phyloP scores from a whole-genome alignment of 2,888 invertebrate genomes.

The Tenthredo scrophulariae region DNA sequence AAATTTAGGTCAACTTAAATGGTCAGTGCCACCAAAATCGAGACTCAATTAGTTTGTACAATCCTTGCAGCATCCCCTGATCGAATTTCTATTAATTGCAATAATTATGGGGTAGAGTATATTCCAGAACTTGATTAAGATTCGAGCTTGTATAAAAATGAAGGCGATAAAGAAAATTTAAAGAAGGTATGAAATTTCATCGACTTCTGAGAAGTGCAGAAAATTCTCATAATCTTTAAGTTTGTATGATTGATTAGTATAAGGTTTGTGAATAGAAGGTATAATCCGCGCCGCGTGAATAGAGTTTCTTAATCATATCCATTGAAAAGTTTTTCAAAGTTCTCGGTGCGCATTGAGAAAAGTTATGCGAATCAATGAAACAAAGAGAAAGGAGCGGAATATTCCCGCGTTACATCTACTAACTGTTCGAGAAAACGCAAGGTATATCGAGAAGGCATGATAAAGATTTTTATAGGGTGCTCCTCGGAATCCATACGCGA shows the following conservation, averaged over 20 bases:
- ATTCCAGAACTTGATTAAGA: not conserved
- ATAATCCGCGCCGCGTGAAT: not conserved
- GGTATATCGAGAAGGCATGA: slow-evolving; percentile 33
- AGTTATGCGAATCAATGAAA: slow-evolving; percentile 34
- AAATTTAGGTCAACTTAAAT: not conserved
- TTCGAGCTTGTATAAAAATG: not conserved
- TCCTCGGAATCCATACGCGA: slow-evolving; percentile 24
- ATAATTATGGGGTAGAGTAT: not conserved
- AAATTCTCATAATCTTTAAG: slow-evolving; percentile 28
- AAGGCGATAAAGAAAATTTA: not conserved
- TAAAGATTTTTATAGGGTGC: slow-evolving; percentile 40
- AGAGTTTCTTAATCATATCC: slow-evolving; percentile 42
- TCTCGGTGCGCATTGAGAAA: not conserved
- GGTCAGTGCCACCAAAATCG: not conserved
- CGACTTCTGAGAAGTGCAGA: not conserved
- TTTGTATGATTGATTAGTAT: slow-evolving; percentile 30
- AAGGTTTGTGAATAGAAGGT: slow-evolving; percentile 9
- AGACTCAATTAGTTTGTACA: no score
- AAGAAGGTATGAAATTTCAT: not conserved
- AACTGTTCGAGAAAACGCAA: slow-evolving; percentile 20
- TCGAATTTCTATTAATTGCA: not conserved
- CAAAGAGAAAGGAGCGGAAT: slow-evolving; percentile 7
- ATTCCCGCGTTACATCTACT: slow-evolving; percentile 1
- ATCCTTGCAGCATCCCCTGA: no score
- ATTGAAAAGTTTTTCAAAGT: slow-evolving; percentile 19